Evolutionary conservation across 2,113 vertebrate species (phyloP), one percentile per base, ranked within the genome.

Genomic region (Saimiri boliviensis): DNA sequence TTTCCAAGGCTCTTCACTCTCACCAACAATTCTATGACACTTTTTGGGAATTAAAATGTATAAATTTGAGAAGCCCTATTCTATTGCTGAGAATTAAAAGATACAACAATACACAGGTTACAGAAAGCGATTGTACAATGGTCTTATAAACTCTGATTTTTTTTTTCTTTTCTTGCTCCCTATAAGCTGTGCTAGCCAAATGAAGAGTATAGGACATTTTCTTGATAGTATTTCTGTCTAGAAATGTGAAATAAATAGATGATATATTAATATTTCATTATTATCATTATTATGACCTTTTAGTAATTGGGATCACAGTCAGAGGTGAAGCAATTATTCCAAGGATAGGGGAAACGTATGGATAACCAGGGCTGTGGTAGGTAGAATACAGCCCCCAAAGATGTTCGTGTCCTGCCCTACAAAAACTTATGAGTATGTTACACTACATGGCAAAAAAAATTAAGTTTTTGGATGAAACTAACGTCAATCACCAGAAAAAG

Each of bases 211-310:
- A 49, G 12, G 58, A 16, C 2, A 13, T 56, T 12, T 81, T 77
- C 5, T 58, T 77, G 17, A 9, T 66, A 74, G 27, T 37, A 49
- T 7, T 85, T 1, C 27, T 19, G 21, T 9, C 30, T 79, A 68
- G 2, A 73, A 82, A 73, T 91, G n/a, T 47, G 12, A 96, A 87
- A 71, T 60, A 37, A 86, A 66, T 83, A 76, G n/a, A 23, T 47
- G 3, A 19, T 52, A 40, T 56, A 52, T 30, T 30, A 42, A 35
- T 91, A 35, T 27, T 58, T 76, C 54, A 49, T 63, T 23, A 30
- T 71, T 45, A n/a, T 84, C 25, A 73, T 77, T 42, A 45, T 12
- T 30, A 49, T 52, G 16, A 52, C 27, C 16, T 37, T 27, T 52
- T 49, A 45, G 6, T 74, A 73, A 27, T 76, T 84, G 42, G 20